Base-by-base conservation (phyloP, 2,113 vertebrate genomes). In the Columbina picui region DNA sequence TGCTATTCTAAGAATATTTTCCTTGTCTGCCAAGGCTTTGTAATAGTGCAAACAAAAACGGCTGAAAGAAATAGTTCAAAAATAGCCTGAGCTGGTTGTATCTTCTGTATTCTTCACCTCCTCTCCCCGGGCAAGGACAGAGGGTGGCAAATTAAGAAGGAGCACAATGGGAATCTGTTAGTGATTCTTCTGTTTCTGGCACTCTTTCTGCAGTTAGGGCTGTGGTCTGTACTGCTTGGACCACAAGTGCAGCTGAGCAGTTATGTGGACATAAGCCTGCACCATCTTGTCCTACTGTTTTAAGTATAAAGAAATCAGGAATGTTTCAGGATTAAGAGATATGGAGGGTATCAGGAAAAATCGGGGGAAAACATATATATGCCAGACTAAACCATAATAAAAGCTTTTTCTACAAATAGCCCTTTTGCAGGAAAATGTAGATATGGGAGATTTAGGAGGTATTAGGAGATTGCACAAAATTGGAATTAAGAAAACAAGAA, bases 41-140 rank as follows among this genome's bases (percentile, higher is more conserved):
- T 90, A 77, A 86, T 30, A 94, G 11, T 30, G 52, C 94, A 96
- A 94, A 95, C 92, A 95, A 92, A 96, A 96, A 59, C 79, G 95
- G 68, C 76, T 84, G 83, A 93, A 88, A 92, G 60, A 93, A 88
- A 71, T 50, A 50, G 71, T 84, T 78, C 68, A 84, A 88, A 90
- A 92, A 84, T 68, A 95, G 82, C 12, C 41, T 0, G 0, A 88
- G 60, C 45, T 63, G 53, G 50, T 95, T 96, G 94, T 88, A 65
- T 85, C 82, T 93, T 34, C 74, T 92, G 25, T 70, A 43, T 82
- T 74, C 59, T 82, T 94, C 41, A 82, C 39, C 39, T 79, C 7
- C 41, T 68, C 36, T 69, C 49, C 49, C 36, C 65, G 4, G 60
- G 70, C 0, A 1, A 94, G 49, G 81, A 53, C 73, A 94, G 73